Evolutionary conservation across 1,140 invertebrate species (phyloP), one percentile per base, ranked within the genome.

Genomic region (Drosophila sturtevanti): DNA sequence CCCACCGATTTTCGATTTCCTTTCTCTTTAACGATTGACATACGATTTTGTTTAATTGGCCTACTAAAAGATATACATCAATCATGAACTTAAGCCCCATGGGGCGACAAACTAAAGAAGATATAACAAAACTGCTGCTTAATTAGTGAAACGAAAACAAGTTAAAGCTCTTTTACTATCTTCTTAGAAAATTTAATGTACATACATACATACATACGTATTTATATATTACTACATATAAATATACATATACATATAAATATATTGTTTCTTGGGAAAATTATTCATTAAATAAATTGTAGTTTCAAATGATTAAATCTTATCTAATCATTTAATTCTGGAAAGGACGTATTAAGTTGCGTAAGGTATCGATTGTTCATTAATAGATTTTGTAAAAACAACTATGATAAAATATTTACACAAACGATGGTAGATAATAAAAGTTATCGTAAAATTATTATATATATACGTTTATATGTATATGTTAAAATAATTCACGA

Each of bases 21-120:
- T 55, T 67, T 69, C 41, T 22, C 56, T 44, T 75, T 68, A 61
- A 12, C 68, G 67, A 35, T 76, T 81, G 68, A 79, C 84, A 82
- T 77, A 80, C 78, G 85, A 87, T 89, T 89, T 56, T 80, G 84
- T 82, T 87, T 87, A 87, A 87, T 89, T 87, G 84, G 79, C 68
- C 79, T 55, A 62, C 82, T 87, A 82, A 87, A 72, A 87, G 82
- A 86, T 79, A 77, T 65, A 54, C 75, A 86, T 86, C 81, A 81
- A 86, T 86, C 81, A 86, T 73, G 70, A 51, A 51, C 34, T 11
- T 68, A 52, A 34, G 7, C 9, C 38, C 10, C 0, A 51, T 48
- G 68, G 54, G 24, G 44, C 9, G 54, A 34, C 24, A 55, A 34
- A 55, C 52, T 55, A 55, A 55, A 55, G 52, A 55, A 55, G 27